Evolutionary conservation across 1,140 invertebrate genomes (phyloP), one percentile per base, ranked within the genome.

Genomic region (Elymnias hypermnestra): DNA sequence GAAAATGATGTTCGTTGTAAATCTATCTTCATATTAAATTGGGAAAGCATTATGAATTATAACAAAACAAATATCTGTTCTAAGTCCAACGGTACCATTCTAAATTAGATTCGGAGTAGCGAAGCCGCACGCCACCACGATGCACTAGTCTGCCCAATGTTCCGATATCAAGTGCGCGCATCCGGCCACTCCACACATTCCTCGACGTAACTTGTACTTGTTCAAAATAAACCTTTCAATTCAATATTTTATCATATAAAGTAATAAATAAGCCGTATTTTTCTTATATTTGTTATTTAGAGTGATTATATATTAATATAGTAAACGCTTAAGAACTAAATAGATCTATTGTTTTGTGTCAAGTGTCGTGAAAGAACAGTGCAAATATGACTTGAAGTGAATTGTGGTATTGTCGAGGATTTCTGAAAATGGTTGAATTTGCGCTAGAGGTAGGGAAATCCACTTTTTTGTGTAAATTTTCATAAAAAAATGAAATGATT

Each of bases 371-470:
- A 39, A 14, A 19, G n/a, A 28, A 10, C 15, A 50, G 47, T 25
- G 40, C 35, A 7, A 22, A 8, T 31, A 33, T 33, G 5, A 9
- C 2, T 15, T n/a, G 14, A 5, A 8, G 42, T 37, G 26, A 29
- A 9, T 26, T 26, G 23, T 19, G 12, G 10, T 3, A 28, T 42
- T 26, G 13, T 19, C 21, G 35, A 31, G 12, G 22, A 15, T 22
- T 46, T 7, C 4, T 12, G 10, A 59, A 49, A 49, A 87, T 87
- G 84, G 84, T 87, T 28, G 84, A 87, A 50, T 87, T 87, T 57
- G 81, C 75, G 26, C 42, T 86, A 36, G 85, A 86, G 26, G 26
- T 29, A 29, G 0, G 13, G 1, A 12, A 5, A 12, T 29, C n/a
- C n/a, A n/a, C n/a, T n/a, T n/a, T n/a, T n/a, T n/a, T n/a, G n/a